Evolutionary conservation across 2,888 invertebrate species (phyloP).

Genomic region (Chloroclysta siterata): DNA sequence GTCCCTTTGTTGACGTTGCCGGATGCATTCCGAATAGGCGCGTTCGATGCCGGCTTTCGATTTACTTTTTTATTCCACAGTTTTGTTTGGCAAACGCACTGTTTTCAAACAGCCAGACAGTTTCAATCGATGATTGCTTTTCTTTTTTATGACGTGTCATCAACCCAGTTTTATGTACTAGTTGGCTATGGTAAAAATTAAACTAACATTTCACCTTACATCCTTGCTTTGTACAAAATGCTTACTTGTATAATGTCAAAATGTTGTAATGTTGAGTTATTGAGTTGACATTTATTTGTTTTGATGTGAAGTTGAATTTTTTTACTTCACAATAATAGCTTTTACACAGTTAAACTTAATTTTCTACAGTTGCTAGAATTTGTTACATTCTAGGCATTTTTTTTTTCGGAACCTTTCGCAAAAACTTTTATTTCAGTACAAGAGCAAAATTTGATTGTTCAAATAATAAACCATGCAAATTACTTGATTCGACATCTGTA

Average conservation of each 20-base stretch:
- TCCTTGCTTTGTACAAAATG: too few relatives aligned
- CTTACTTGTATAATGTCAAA: too few relatives aligned
- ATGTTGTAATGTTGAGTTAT: too few relatives aligned
- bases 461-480: slow-evolving; percentile 25
- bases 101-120: slow-evolving; percentile 51
- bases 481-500: slow-evolving; percentile 12
- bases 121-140: slow-evolving; percentile 43
- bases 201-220: not conserved
- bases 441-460: not conserved
- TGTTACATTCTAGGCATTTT: too few relatives aligned
- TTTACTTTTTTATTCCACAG: slow-evolving; percentile 56
- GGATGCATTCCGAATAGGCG: slow-evolving; percentile 73
- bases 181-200: not conserved
- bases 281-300: too few relatives aligned
- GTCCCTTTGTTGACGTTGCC: slow-evolving; percentile 81
- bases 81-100: slow-evolving; percentile 61
- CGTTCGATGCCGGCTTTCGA: slow-evolving; percentile 70
- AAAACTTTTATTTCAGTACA: slow-evolving; percentile 14
- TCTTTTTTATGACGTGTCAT: slow-evolving; percentile 39
- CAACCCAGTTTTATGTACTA: not conserved
- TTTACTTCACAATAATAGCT: too few relatives aligned
- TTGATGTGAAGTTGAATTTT: too few relatives aligned
- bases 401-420: not conserved
- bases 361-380: too few relatives aligned
- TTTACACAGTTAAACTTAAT: too few relatives aligned